Percentiles rank a stretch among this genome's conserved stretches.
Conservation (phyloP, 2,888 invertebrate species). For the Atethmia centrago region DNA sequence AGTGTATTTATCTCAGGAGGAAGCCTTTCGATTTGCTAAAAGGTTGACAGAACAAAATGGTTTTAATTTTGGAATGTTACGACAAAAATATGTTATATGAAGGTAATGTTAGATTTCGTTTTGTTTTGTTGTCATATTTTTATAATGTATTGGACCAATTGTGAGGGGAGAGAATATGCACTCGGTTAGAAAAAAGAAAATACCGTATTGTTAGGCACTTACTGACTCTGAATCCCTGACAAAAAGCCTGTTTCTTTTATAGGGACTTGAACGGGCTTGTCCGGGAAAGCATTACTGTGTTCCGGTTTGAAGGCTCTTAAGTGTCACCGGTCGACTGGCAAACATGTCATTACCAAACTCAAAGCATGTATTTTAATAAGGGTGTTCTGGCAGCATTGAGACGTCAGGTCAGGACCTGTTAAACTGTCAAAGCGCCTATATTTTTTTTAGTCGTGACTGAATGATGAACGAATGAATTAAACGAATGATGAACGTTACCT, state of each 20-base stretch:
- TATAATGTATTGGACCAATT: conserved; percentile 40
- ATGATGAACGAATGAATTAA: no score
- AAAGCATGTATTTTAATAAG: background rate
- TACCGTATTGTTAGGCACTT: conserved; percentile 28
- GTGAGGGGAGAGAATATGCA: conserved; percentile 8
- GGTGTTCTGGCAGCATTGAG: no score
- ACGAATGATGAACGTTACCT: no score
- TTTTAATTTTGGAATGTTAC: conserved; percentile 64
- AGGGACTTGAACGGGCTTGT: background rate
- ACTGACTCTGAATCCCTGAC: background rate
- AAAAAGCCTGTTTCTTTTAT: conserved; percentile 1
- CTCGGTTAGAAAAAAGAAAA: conserved; percentile 25
- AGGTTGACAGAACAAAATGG: conserved; percentile 67
- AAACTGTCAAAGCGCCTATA: no score
- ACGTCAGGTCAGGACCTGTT: no score
- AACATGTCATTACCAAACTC: background rate
- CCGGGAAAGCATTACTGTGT: background rate
- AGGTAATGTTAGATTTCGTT: conserved; percentile 33
- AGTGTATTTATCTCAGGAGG: conserved; percentile 56
- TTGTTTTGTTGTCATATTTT: conserved; percentile 16
- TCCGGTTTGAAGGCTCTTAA: background rate
- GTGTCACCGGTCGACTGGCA: background rate
- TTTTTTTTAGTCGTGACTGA: no score
- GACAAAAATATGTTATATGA: conserved; percentile 47
- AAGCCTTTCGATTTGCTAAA: conserved; percentile 71